Conservation (phyloP, 2,113 vertebrate species). For the Misgurnus anguillicaudatus region DNA sequence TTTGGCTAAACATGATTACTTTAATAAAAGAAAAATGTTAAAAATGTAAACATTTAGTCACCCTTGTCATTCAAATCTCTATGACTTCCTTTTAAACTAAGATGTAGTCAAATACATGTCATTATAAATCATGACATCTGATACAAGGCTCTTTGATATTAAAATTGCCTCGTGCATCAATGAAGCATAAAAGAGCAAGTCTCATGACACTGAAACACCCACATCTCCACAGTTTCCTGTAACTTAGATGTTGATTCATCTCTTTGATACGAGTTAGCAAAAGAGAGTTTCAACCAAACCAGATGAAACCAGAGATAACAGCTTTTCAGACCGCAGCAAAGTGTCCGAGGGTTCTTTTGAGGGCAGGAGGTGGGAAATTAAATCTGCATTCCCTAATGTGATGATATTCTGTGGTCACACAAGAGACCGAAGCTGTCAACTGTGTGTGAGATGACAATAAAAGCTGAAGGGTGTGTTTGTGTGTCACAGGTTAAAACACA, state of each 20-base stretch:
- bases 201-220: conserved; percentile 9
- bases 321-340: conserved; percentile 18
- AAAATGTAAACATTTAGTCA: background rate
- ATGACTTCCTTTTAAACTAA: too few relatives aligned
- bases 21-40: background rate
- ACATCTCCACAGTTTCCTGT: conserved; percentile 21
- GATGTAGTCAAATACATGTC: too few relatives aligned
- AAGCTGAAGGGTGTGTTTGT: conserved; percentile 26
- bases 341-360: conserved; percentile 18
- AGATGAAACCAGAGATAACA: conserved; percentile 11
- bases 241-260: conserved; percentile 21
- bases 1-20: too few relatives aligned
- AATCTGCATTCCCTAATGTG: background rate
- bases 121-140: conserved; percentile 17
- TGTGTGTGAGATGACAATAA: conserved; percentile 2
- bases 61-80: too few relatives aligned
- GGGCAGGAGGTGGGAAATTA: background rate
- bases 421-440: conserved; percentile 11
- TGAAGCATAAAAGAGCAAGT: conserved; percentile 4
- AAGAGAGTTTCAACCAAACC: conserved; percentile 34
- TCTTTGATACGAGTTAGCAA: conserved; percentile 18
- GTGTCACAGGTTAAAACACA: conserved; percentile 3
- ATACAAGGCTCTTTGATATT: conserved; percentile 23
- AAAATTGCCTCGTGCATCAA: conserved; percentile 3
- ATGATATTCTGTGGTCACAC: conserved; percentile 4